A percentile compares a stretch with the other conserved stretches of the same genome.
Evolutionary conservation across 2,888 invertebrate genomes (phyloP).

Genomic region (Villa cingulata): DNA sequence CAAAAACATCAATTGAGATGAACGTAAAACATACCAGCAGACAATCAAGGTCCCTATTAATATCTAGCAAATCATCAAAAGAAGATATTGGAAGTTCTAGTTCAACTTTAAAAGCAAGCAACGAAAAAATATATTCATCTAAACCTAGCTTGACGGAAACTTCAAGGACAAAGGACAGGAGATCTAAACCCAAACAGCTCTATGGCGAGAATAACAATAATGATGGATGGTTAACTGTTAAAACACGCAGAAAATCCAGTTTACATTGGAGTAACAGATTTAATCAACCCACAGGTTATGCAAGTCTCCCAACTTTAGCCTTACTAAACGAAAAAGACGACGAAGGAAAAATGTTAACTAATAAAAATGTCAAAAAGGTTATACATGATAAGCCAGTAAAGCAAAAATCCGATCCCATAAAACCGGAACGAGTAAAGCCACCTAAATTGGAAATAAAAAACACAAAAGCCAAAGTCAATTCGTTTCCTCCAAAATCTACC

Average conservation of each 20-base stretch:
- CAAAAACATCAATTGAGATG: slow-evolving; percentile 35
- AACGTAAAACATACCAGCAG: slow-evolving; percentile 14
- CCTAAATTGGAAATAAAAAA: slow-evolving; percentile 28
- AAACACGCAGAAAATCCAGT: slow-evolving; percentile 55
- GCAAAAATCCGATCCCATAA: slow-evolving; percentile 6
- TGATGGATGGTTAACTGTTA: slow-evolving; percentile 85
- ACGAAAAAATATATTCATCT: slow-evolving; percentile 28
- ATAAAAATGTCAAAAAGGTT: slow-evolving; percentile 8
- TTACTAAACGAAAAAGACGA: slow-evolving; percentile 32
- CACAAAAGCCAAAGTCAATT: slow-evolving; percentile 33
- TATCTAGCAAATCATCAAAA: slow-evolving; percentile 21
- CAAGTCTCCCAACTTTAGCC: slow-evolving; percentile 61
- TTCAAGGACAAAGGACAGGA: slow-evolving; percentile 18
- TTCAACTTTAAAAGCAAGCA: slow-evolving; percentile 34
- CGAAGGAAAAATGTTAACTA: not conserved
- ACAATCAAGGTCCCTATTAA: slow-evolving; percentile 3
- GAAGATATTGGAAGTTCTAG: slow-evolving; percentile 33
- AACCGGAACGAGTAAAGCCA: not conserved
- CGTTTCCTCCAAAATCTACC: slow-evolving; percentile 21
- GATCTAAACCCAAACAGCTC: slow-evolving; percentile 29
- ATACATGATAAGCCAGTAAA: slow-evolving; percentile 4
- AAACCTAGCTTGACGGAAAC: slow-evolving; percentile 25
- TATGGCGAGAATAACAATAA: slow-evolving; percentile 24
- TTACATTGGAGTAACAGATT: slow-evolving; percentile 63
- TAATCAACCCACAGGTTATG: slow-evolving; percentile 69